Evolutionary conservation across 2,113 vertebrate genomes (phyloP).

Genomic region (Myrmecophaga tridactyla): DNA sequence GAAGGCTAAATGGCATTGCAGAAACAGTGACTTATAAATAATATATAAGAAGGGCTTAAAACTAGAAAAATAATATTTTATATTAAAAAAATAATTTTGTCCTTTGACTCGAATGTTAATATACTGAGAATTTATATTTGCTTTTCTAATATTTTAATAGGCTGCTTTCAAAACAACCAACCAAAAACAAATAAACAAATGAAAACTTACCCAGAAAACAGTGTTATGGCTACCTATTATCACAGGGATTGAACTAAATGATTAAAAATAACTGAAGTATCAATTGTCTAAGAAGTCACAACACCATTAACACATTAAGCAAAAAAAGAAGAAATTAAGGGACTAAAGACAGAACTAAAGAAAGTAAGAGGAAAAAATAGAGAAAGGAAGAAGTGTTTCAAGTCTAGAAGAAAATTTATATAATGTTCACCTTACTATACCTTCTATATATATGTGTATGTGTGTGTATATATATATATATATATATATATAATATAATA

Average conservation of each 20-base stretch:
- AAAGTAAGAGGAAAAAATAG: rapidly evolving
- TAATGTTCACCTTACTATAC: background rate
- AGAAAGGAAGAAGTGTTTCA: background rate
- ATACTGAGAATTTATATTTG: background rate
- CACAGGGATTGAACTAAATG: background rate
- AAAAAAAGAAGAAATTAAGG: background rate
- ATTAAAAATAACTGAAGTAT: background rate
- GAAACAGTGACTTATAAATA: background rate
- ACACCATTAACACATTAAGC: background rate
- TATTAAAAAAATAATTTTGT: background rate
- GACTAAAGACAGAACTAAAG: background rate
- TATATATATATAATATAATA: no score
- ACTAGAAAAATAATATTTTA: background rate
- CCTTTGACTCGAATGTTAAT: background rate
- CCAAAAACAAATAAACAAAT: background rate
- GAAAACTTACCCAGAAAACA: background rate
- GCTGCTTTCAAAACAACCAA: background rate
- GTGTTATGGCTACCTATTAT: background rate
- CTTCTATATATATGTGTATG: no score
- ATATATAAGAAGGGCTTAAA: background rate
- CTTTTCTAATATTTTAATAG: background rate
- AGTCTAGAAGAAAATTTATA: background rate
- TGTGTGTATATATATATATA: no score
- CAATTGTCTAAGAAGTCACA: background rate
- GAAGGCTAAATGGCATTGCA: background rate